Conservation (phyloP, 92 coral and sea anemone genomes). For the Montipora capitata region DNA sequence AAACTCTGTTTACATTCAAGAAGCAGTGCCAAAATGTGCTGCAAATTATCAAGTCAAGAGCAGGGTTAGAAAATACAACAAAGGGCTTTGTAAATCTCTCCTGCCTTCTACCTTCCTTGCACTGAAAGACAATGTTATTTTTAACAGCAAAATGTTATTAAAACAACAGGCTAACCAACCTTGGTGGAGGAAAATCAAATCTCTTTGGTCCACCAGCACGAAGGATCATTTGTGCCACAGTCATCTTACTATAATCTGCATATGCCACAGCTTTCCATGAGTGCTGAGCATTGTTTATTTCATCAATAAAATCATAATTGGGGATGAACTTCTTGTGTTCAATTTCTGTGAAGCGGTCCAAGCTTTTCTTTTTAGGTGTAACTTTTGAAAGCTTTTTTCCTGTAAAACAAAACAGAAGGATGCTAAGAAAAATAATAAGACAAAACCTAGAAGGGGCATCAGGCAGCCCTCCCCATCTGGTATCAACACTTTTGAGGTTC, state of each 20-base stretch:
- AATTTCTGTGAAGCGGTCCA: background rate
- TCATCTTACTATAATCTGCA: conserved; percentile 71
- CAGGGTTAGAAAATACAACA: no score
- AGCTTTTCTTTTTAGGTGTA: conserved; percentile 51
- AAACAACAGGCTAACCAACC: conserved; percentile 31
- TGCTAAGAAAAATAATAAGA: background rate
- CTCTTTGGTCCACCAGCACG: conserved; percentile 75
- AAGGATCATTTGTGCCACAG: conserved; percentile 69
- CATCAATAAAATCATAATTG: conserved; percentile 51
- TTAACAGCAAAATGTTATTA: background rate
- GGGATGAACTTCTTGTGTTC: conserved; percentile 44
- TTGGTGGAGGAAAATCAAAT: conserved; percentile 66
- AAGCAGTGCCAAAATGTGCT: background rate
- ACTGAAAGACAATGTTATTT: background rate
- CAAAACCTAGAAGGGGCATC: background rate
- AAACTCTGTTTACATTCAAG: no score
- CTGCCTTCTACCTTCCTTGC: no score
- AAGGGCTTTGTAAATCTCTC: no score
- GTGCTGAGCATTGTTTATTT: conserved; percentile 68
- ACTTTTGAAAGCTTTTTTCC: conserved; percentile 64
- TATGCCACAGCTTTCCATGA: conserved; percentile 77
- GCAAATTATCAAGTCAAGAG: no score
- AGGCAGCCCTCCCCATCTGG: no score
- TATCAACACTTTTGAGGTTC: no score
- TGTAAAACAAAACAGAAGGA: background rate